Evolutionary conservation across 53 echinoderm and acorn worm genomes (phyloP).

Genomic region (Temnopleurus reevesii): DNA sequence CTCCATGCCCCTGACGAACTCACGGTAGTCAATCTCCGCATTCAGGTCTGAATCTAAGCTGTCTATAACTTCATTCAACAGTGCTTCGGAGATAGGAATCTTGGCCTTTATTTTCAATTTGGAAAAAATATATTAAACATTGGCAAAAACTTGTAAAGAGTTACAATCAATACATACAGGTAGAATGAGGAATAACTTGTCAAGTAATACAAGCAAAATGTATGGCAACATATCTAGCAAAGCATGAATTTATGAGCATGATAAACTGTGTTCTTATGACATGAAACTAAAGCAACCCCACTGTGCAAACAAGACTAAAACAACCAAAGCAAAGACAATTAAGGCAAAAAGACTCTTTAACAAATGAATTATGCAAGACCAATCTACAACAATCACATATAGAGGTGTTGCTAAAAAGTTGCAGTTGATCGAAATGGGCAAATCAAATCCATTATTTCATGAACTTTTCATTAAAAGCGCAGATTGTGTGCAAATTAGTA

Average conservation of each 20-base stretch:
- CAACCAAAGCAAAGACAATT: not conserved
- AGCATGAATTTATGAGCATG: no score
- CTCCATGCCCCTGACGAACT: conserved; percentile 82
- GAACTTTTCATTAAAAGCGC: no score
- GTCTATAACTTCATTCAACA: conserved; percentile 78
- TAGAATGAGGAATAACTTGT: not conserved
- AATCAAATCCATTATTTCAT: no score
- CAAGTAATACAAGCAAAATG: no score
- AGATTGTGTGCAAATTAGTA: no score
- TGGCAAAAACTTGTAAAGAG: no score
- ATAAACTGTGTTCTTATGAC: no score
- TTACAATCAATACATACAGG: not conserved
- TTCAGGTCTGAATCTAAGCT: conserved; percentile 77
- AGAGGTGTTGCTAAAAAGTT: no score
- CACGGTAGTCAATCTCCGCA: conserved; percentile 86
- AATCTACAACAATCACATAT: no score
- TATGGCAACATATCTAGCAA: no score
- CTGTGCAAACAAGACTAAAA: not conserved
- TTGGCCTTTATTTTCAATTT: conserved; percentile 65
- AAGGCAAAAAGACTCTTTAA: not conserved
- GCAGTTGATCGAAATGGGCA: no score
- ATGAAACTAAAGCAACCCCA: no score
- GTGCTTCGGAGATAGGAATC: conserved; percentile 73
- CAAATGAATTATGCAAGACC: not conserved
- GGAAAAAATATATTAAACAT: not conserved